Percentiles rank a stretch among this genome's conserved stretches.
phyloP scores from a whole-genome alignment of 2,888 invertebrate species.

The Agrochola lota region DNA sequence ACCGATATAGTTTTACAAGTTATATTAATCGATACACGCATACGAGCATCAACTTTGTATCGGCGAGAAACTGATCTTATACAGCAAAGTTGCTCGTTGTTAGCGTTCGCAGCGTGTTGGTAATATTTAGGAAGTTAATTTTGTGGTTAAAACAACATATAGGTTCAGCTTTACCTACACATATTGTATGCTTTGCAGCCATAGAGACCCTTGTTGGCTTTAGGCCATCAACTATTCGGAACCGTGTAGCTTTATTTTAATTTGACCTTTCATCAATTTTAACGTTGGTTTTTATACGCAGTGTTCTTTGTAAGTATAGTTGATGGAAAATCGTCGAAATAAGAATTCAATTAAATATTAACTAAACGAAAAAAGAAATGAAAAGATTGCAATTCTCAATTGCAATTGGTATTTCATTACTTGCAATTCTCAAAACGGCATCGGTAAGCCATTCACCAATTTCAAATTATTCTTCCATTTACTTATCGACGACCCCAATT shows the following conservation, averaged over 20 bases:
- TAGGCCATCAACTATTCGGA: background rate
- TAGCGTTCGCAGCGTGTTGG: slow-evolving; percentile 7
- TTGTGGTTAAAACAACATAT: slow-evolving; percentile 10
- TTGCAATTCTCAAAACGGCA: background rate
- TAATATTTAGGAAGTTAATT: slow-evolving; percentile 41
- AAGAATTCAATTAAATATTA: background rate
- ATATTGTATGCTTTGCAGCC: background rate
- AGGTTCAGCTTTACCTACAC: background rate
- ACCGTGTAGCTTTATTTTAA: background rate
- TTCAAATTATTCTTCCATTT: slow-evolving; percentile 7
- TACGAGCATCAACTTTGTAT: slow-evolving; percentile 22
- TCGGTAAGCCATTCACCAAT: background rate
- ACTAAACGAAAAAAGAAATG: too few species aligned
- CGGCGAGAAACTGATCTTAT: slow-evolving; percentile 14
- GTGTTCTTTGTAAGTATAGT: background rate
- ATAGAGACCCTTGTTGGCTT: slow-evolving; percentile 9
- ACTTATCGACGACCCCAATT: slow-evolving; percentile 28
- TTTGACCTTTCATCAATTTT: background rate
- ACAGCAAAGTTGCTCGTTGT: slow-evolving; percentile 29
- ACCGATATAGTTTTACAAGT: slow-evolving; percentile 5
- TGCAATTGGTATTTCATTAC: too few species aligned
- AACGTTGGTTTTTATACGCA: background rate
- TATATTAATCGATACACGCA: slow-evolving; percentile 14
- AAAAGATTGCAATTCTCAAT: too few species aligned
- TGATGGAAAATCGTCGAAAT: background rate